Conservation (phyloP, 2,113 vertebrate genomes). For the Sebastes schlegelii region DNA sequence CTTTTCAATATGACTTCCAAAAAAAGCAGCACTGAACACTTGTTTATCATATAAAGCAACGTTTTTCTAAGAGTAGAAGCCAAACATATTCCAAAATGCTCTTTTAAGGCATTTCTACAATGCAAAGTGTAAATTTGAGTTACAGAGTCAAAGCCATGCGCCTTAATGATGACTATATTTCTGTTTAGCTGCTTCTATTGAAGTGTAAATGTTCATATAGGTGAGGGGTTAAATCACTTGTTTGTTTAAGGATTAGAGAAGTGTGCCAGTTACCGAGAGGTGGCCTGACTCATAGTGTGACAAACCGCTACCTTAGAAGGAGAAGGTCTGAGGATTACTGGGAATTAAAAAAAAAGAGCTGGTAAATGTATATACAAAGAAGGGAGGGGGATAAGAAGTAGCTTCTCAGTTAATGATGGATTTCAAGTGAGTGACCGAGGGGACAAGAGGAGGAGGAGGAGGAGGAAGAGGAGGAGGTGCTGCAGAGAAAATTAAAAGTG, state of each 20-base stretch:
- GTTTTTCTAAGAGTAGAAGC: too few relatives aligned
- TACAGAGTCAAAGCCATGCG: too few relatives aligned
- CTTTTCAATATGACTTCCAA: too few relatives aligned
- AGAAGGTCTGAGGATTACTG: not conserved
- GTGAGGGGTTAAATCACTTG: not conserved
- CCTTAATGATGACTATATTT: not conserved
- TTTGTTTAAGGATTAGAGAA: slow-evolving; percentile 29
- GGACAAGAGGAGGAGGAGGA: not conserved
- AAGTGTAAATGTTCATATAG: not conserved
- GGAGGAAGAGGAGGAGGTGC: not conserved
- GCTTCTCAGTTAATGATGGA: not conserved
- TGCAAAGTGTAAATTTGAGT: too few relatives aligned
- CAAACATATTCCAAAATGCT: too few relatives aligned
- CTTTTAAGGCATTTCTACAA: not conserved
- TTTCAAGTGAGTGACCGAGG: not conserved
- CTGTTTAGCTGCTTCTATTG: not conserved
- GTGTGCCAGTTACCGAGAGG: not conserved
- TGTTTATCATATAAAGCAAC: too few relatives aligned
- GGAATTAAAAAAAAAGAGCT: not conserved
- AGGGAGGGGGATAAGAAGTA: too few relatives aligned
- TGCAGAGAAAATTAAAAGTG: slow-evolving; percentile 30
- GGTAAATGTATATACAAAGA: not conserved
- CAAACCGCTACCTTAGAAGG: not conserved
- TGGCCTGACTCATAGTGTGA: slow-evolving; percentile 3
- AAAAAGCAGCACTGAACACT: too few relatives aligned